Evolutionary conservation across 2,113 vertebrate genomes (phyloP).

Genomic region (Athene cunicularia): DNA sequence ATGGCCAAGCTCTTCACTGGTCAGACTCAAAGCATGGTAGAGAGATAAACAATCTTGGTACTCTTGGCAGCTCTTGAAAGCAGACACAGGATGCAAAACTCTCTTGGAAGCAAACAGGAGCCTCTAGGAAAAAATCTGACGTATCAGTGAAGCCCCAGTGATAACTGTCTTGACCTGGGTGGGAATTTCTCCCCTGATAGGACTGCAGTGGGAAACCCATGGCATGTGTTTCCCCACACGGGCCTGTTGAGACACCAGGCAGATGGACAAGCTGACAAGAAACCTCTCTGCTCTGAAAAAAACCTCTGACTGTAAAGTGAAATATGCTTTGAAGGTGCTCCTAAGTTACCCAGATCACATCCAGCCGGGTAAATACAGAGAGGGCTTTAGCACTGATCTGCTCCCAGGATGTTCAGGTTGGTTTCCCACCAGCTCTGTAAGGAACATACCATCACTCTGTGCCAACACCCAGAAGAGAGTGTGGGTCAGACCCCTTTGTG

Average conservation of each 20-base stretch:
- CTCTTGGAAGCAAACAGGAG: background rate
- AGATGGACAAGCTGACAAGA: background rate
- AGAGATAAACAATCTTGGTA: fast-evolving
- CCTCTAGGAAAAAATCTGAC: background rate
- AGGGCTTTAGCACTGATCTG: background rate
- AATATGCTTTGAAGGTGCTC: background rate
- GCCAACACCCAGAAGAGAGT: background rate
- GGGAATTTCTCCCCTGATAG: background rate
- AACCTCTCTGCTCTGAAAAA: background rate
- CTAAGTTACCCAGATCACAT: background rate
- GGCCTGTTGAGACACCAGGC: background rate
- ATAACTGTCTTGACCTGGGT: background rate
- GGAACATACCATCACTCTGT: fast-evolving
- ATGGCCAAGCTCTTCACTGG: background rate
- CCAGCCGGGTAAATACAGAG: fast-evolving
- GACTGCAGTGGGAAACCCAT: background rate
- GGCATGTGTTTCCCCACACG: fast-evolving
- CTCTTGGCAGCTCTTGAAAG: background rate
- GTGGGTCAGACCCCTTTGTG: background rate
- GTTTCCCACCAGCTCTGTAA: background rate
- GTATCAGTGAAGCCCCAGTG: background rate
- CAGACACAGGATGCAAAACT: background rate
- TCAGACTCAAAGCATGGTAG: background rate
- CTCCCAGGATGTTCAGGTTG: background rate
- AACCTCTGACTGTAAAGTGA: background rate